These are phyloP conservation scores for Tragulus kanchil DNA, from an alignment of 2,113 vertebrate species.

Conservation along the genomic window DNA sequence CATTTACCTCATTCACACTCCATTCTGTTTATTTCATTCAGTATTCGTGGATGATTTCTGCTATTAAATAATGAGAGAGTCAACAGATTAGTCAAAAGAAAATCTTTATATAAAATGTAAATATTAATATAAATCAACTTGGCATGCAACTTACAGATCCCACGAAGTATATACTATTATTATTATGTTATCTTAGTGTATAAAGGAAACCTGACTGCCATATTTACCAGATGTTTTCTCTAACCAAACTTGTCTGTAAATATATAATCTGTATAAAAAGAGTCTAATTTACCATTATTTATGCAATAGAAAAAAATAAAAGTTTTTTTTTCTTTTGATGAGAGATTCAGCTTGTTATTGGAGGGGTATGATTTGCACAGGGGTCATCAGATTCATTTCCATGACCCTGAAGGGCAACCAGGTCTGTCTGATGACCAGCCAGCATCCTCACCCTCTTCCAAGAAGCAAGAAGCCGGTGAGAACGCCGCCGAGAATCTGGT, in stretches of 20 bases:
- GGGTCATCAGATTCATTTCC: not conserved
- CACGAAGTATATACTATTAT: constrained; percentile 89
- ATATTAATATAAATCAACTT: constrained; percentile 91
- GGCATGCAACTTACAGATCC: constrained; percentile 91
- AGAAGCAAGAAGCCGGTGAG: not conserved
- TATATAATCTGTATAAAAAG: constrained; percentile 96
- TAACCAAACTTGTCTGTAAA: constrained; percentile 94
- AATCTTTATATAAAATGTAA: constrained; percentile 90
- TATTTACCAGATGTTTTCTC: constrained; percentile 89
- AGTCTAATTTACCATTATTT: constrained; percentile 93
- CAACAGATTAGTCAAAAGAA: constrained; percentile 86
- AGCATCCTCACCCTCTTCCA: constrained; percentile 50
- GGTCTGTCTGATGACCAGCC: constrained; percentile 64
- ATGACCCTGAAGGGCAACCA: constrained; percentile 1
- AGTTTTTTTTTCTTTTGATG: constrained; percentile 90
- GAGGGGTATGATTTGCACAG: constrained; percentile 48
- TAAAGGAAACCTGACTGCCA: constrained; percentile 91
- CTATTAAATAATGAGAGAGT: constrained; percentile 82
- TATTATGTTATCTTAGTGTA: constrained; percentile 91
- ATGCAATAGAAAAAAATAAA: constrained; percentile 96
- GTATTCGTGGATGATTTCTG: constrained; percentile 66
- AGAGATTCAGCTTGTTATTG: constrained; percentile 68
- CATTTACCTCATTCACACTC: constrained; percentile 58
- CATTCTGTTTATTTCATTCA: constrained; percentile 5
- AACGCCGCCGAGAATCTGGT: not conserved